Evolutionary conservation across 2,113 vertebrate genomes (phyloP).

Genomic region (Fukomys damarensis): DNA sequence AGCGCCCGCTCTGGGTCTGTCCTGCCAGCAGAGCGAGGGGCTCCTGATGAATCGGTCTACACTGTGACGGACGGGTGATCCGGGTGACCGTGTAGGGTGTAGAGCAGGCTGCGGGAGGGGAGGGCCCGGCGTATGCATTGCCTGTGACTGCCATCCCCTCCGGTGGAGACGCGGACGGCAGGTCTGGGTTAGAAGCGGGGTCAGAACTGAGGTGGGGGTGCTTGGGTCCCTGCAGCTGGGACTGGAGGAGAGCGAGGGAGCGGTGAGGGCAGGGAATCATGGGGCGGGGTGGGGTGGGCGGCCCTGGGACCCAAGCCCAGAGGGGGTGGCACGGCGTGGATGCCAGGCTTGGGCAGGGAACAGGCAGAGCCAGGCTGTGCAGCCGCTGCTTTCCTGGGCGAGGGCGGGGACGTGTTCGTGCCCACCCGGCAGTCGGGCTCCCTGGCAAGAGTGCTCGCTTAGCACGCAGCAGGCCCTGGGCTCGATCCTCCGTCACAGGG

Average conservation of each 20-base stretch:
- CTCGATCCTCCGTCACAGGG: too few species aligned
- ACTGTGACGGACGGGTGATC: too few species aligned
- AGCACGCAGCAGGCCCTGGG: too few species aligned
- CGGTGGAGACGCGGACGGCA: not conserved
- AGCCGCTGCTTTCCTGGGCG: fast-evolving
- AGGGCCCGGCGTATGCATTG: too few species aligned
- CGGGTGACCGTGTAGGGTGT: not conserved
- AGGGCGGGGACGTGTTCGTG: too few species aligned
- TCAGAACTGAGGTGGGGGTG: not conserved
- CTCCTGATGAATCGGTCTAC: not conserved
- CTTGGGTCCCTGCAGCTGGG: too few species aligned
- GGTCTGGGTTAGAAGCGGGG: not conserved
- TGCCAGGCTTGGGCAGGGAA: not conserved
- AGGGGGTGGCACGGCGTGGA: not conserved
- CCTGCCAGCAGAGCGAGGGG: not conserved
- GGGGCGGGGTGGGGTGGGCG: too few species aligned
- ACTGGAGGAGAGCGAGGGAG: too few species aligned
- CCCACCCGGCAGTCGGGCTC: too few species aligned
- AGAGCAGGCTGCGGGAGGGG: not conserved
- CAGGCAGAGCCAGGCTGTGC: not conserved
- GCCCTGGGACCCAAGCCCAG: fast-evolving
- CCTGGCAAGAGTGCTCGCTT: too few species aligned
- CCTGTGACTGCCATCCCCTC: not conserved
- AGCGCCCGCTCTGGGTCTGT: not conserved
- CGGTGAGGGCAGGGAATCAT: not conserved